phyloP scores from a whole-genome alignment of 2,888 invertebrate genomes.

The Lepetodrilus schrolli region DNA sequence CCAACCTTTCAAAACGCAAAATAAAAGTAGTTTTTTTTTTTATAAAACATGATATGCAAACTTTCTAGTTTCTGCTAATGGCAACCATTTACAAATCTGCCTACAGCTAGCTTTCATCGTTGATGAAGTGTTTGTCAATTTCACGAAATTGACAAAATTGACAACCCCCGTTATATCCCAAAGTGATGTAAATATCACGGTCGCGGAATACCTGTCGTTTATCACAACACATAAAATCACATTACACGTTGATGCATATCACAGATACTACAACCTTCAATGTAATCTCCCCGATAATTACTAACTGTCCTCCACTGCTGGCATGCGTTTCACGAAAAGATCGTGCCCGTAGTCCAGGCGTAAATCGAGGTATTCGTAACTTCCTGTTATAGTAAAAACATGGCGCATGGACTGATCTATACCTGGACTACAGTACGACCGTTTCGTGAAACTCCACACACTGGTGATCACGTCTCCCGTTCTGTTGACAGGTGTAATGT shows the following conservation, averaged over 20 bases:
- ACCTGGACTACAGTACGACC: too few species aligned
- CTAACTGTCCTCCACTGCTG: background rate
- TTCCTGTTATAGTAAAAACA: too few species aligned
- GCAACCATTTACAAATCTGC: background rate
- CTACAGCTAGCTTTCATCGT: background rate
- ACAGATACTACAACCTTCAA: background rate
- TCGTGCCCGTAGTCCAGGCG: too few species aligned
- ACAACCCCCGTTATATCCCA: background rate
- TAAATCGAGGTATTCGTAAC: too few species aligned
- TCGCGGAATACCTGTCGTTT: background rate
- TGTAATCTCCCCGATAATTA: constrained; percentile 24
- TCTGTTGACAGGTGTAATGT: constrained; percentile 17
- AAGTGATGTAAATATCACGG: constrained; percentile 10
- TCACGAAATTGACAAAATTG: constrained; percentile 20
- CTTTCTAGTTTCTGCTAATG: background rate
- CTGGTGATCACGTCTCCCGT: background rate
- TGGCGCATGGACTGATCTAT: too few species aligned
- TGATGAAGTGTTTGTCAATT: constrained; percentile 22
- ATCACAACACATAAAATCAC: constrained; percentile 6
- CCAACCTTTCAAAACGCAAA: too few species aligned
- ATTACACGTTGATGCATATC: background rate
- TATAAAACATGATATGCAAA: background rate
- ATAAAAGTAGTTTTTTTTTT: too few species aligned
- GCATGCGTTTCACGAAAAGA: too few species aligned
- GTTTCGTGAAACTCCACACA: too few species aligned